phyloP scores from a whole-genome alignment of 2,113 vertebrate genomes.

The Pleuronectes platessa region DNA sequence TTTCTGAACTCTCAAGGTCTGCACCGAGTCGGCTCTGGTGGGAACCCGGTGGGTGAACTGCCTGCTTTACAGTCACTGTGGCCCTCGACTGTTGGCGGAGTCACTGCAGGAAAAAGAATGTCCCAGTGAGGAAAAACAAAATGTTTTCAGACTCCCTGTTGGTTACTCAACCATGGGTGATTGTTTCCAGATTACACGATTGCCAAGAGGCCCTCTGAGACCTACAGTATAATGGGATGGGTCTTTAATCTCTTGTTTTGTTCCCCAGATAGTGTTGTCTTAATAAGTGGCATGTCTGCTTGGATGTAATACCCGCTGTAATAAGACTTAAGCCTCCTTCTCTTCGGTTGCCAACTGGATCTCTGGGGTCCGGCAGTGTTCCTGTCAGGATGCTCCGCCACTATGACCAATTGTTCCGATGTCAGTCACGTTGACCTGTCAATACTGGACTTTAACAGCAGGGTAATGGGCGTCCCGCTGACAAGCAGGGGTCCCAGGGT shows the following conservation, averaged over 20 bases:
- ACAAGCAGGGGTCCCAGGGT: constrained; percentile 13
- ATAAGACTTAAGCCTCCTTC: constrained; percentile 78
- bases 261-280: constrained; percentile 75
- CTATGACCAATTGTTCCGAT: constrained; percentile 56
- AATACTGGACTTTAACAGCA: constrained; percentile 40
- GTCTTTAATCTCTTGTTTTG: constrained; percentile 73
- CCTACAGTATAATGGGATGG: constrained; percentile 67
- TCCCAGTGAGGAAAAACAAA: constrained; percentile 42
- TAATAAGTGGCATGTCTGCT: constrained; percentile 74
- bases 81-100: constrained; percentile 31
- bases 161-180: constrained; percentile 65
- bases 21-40: constrained; percentile 1
- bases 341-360: constrained; percentile 62
- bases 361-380: constrained; percentile 52
- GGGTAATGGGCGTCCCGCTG: constrained; percentile 23
- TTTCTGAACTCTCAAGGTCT: constrained; percentile 39
- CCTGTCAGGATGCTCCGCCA: constrained; percentile 48
- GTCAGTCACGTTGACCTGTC: constrained; percentile 63
- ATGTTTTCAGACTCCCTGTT: constrained; percentile 50
- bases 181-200: constrained; percentile 71
- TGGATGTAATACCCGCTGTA: constrained; percentile 75
- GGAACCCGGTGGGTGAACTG: constrained; percentile 31
- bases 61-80: constrained; percentile 25
- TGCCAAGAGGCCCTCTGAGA: constrained; percentile 62
- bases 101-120: constrained; percentile 32